Conservation (phyloP, 2,797 vertebrate species). For the Pyrrhura leucotis region DNA sequence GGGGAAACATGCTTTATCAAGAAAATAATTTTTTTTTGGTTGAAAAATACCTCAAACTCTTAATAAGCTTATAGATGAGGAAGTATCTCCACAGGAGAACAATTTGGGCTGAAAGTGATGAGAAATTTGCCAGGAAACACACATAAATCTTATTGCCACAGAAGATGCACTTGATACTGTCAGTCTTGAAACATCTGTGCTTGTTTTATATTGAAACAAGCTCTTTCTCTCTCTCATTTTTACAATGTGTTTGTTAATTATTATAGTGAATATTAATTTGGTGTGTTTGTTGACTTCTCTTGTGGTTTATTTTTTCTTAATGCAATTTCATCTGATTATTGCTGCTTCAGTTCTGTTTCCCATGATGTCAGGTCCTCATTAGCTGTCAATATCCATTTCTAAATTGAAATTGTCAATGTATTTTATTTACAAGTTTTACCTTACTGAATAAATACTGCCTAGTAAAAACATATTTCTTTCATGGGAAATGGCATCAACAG, state of each 20-base stretch:
- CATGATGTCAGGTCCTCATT: background rate
- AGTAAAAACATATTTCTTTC: background rate
- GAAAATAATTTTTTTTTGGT: background rate
- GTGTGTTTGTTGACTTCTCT: background rate
- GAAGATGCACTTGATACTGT: background rate
- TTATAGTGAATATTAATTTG: background rate
- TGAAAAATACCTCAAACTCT: background rate
- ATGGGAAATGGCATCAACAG: background rate
- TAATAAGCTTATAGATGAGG: background rate
- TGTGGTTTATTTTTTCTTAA: background rate
- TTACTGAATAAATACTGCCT: background rate
- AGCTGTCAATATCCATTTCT: slow-evolving; percentile 4
- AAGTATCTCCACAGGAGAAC: background rate
- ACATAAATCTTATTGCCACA: background rate
- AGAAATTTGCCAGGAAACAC: background rate
- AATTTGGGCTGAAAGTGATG: background rate
- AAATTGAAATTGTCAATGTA: background rate
- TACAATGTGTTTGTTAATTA: background rate
- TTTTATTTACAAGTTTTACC: background rate
- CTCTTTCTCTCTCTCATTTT: background rate
- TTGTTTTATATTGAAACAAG: background rate
- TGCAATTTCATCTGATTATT: background rate
- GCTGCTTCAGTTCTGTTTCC: background rate
- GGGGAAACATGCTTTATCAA: background rate
- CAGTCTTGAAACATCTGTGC: background rate